A percentile compares a stretch with the other conserved stretches of the same genome.
Conservation (phyloP, 2,888 invertebrate genomes). For the Auanema freiburgensis region DNA sequence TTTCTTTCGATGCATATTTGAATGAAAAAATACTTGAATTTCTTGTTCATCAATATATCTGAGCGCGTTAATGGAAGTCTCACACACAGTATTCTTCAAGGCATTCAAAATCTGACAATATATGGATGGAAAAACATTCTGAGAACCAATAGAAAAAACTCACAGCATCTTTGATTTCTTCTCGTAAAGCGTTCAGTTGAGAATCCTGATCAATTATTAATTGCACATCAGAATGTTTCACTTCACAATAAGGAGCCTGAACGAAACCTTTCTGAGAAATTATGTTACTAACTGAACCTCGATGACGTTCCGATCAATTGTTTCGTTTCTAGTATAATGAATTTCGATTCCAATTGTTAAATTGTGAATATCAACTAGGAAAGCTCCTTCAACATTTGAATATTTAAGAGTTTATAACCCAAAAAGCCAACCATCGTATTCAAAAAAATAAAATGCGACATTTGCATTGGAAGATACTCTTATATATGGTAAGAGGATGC, state of each 20-base stretch:
- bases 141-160: background rate
- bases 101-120: constrained; percentile 13
- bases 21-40: constrained; percentile 9
- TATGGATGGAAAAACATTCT: background rate
- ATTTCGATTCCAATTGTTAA: constrained; percentile 38
- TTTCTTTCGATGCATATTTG: background rate
- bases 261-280: constrained; percentile 7
- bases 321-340: constrained; percentile 36
- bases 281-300: constrained; percentile 14
- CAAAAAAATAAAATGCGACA: constrained; percentile 27
- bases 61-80: constrained; percentile 39
- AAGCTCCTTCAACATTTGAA: constrained; percentile 21
- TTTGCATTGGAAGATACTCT: constrained; percentile 26
- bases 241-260: constrained; percentile 41
- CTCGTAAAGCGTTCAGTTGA: constrained; percentile 20
- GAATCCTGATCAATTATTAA: constrained; percentile 33
- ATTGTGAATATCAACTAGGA: constrained; percentile 34
- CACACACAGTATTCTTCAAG: constrained; percentile 37
- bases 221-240: constrained; percentile 34
- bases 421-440: constrained; percentile 25
- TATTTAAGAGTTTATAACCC: background rate
- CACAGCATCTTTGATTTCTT: constrained; percentile 26
- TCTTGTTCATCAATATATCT: constrained; percentile 24
- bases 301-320: constrained; percentile 33
- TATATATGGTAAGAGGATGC: constrained; percentile 30